A percentile compares a stretch with the other conserved stretches of the same genome.
Conservation (phyloP, 2,113 vertebrate genomes). For the Grantiella picta region DNA sequence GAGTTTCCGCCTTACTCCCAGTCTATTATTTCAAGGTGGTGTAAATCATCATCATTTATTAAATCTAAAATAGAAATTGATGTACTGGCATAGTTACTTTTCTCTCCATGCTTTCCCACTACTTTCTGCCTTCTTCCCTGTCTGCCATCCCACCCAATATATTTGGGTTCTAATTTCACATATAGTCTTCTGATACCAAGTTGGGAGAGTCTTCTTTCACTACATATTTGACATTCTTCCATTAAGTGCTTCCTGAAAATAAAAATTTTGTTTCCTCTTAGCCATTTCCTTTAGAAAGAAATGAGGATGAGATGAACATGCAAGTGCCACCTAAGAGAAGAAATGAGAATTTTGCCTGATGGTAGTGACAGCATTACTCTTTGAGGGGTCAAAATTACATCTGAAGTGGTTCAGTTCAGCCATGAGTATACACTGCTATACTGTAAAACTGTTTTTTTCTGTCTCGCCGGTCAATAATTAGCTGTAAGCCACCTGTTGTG, state of each 20-base stretch:
- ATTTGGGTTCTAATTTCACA: background rate
- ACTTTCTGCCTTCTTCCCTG: background rate
- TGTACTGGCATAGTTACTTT: background rate
- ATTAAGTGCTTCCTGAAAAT: background rate
- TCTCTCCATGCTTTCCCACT: background rate
- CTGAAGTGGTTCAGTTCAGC: background rate
- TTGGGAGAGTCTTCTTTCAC: background rate
- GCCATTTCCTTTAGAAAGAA: background rate
- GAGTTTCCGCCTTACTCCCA: background rate
- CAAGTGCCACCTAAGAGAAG: background rate
- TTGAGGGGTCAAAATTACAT: background rate
- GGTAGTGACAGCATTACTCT: background rate
- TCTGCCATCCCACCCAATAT: background rate
- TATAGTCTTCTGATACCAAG: background rate
- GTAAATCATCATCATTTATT: background rate
- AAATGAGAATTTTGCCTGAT: background rate
- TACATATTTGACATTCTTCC: rapidly evolving
- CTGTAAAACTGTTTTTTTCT: no score
- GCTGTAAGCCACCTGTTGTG: background rate
- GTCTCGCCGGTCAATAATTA: background rate
- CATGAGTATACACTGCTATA: background rate
- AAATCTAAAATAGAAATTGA: background rate
- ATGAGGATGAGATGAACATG: background rate
- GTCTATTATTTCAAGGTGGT: background rate
- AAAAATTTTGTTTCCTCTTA: background rate